A percentile compares a stretch with the other conserved stretches of the same genome.
phyloP scores from a whole-genome alignment of 92 coral and sea anemone genomes.

The Isaurus tuberculatus region DNA sequence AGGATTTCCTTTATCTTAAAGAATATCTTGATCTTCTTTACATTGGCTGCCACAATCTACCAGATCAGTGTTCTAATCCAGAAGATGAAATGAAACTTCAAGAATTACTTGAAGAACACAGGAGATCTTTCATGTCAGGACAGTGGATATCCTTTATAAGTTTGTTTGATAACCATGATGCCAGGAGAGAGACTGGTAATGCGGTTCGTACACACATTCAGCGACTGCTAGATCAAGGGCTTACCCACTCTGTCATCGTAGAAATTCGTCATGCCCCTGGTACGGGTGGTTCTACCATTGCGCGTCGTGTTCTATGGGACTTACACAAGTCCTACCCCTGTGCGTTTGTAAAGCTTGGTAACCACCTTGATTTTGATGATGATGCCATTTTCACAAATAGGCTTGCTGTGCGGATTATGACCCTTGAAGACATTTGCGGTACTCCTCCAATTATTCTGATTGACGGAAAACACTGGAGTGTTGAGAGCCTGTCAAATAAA shows the following conservation, averaged over 20 bases:
- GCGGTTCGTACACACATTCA: slow-evolving; percentile 77
- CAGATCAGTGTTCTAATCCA: slow-evolving; percentile 37
- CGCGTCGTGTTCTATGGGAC: slow-evolving; percentile 91
- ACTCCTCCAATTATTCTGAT: slow-evolving; percentile 73
- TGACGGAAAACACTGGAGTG: slow-evolving; percentile 81
- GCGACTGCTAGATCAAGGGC: slow-evolving; percentile 72
- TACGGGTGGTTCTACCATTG: slow-evolving; percentile 90
- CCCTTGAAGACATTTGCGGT: slow-evolving; percentile 75
- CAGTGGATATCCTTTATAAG: slow-evolving; percentile 80
- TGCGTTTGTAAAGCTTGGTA: slow-evolving; percentile 69
- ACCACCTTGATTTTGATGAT: slow-evolving; percentile 73
- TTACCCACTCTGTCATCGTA: slow-evolving; percentile 68
- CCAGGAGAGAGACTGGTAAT: slow-evolving; percentile 67
- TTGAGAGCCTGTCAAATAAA: slow-evolving; percentile 70
- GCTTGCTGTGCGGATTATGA: slow-evolving; percentile 72
- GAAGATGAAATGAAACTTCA: slow-evolving; percentile 59
- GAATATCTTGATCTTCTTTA: slow-evolving; percentile 78
- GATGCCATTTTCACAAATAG: slow-evolving; percentile 65
- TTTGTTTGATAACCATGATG: slow-evolving; percentile 82
- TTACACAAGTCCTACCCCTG: slow-evolving; percentile 85
- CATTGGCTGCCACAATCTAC: slow-evolving; percentile 76
- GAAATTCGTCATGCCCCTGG: slow-evolving; percentile 89
- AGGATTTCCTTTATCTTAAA: slow-evolving; percentile 69
- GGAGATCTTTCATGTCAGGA: slow-evolving; percentile 80
- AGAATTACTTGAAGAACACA: slow-evolving; percentile 68